Evolutionary conservation across 2,888 invertebrate species (phyloP), one percentile per base, ranked within the genome.

Genomic region (Campoletis raptor): DNA sequence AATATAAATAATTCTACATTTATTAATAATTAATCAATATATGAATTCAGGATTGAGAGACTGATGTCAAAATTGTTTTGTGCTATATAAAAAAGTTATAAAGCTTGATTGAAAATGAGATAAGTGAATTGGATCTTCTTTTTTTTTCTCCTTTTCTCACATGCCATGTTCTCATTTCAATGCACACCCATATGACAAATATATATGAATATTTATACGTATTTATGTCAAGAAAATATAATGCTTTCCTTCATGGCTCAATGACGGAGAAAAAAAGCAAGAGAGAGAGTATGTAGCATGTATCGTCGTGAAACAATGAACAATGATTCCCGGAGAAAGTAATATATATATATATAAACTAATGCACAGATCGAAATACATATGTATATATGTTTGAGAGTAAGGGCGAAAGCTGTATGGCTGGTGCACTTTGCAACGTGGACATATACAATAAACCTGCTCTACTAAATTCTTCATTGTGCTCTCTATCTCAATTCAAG

Each of bases 251-350:
- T 77, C 48, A 73, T 81, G 83, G 78, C 86, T 73, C 86, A 81
- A 84, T 81, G 86, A 81, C 77, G 74, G 74, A 64, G 86, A 81
- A 78, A 84, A 67, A 36, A n/a, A 76, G 36, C 37, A 54, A 80
- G 83, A 80, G 77, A 36, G 37, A 30, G 66, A 48, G 42, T 10
- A 64, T 57, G 66, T 52, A 42, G 67, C 52, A 76, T 73, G 77
- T 66, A 81, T 36, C 77, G 88, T 89, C 87, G 81, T 24, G 80
- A 89, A 86, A 91, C 91, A 91, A 91, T 91, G 90, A 81, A 90
- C 90, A 90, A 91, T 89, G 89, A 89, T 85, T 85, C 78, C 57
- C 79, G 87, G 91, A 89, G 91, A 91, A 91, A 91, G 91, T 91
- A 89, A 80, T 79, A 36, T 73, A 74, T 67, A 37, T 67, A 30